These are phyloP conservation scores for Otis tarda DNA, from an alignment of 2,113 vertebrate genomes.

Conservation along the genomic window DNA sequence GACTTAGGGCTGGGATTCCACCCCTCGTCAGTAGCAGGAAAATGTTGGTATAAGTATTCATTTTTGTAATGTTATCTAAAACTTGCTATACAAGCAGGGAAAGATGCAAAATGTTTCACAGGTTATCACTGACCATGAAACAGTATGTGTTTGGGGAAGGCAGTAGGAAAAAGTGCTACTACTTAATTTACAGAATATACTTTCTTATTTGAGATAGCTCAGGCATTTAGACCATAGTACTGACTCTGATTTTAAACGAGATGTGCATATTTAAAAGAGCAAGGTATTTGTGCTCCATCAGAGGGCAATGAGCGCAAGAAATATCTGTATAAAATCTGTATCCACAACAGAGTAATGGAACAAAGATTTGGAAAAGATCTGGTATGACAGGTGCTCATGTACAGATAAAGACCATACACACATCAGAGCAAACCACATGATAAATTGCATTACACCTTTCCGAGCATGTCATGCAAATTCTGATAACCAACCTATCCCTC, in stretches of 20 bases:
- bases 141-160: not conserved
- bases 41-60: not conserved
- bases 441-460: not conserved
- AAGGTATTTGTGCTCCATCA: not conserved
- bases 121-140: not conserved
- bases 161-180: not conserved
- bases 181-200: not conserved
- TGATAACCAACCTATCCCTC: not conserved
- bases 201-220: not conserved
- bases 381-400: not conserved
- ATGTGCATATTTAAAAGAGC: not conserved
- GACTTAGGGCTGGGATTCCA: not conserved
- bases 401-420: not conserved
- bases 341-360: not conserved
- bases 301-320: not conserved
- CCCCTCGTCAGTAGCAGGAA: not conserved
- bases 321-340: not conserved
- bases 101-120: not conserved
- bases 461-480: not conserved
- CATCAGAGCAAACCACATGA: not conserved
- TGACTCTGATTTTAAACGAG: not conserved
- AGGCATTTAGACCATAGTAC: not conserved
- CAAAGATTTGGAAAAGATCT: not conserved
- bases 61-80: not conserved
- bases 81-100: not conserved